Evolutionary conservation across 1,140 invertebrate species (phyloP).

Genomic region (Micrasema longulum): DNA sequence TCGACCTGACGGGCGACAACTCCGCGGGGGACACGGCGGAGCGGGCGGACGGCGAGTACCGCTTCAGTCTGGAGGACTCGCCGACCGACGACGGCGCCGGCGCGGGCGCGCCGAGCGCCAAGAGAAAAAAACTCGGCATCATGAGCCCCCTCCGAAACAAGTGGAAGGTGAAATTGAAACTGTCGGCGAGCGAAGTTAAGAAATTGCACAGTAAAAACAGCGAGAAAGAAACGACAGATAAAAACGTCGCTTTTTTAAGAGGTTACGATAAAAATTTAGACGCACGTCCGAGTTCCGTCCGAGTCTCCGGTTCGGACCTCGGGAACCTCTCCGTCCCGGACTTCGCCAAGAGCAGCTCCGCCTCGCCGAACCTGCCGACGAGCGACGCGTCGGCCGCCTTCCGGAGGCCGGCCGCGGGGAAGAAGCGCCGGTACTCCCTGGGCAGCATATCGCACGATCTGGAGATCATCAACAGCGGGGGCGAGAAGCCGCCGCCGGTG

Average conservation of each 20-base stretch:
- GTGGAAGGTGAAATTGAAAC: slow-evolving; percentile 4
- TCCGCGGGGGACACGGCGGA: background rate
- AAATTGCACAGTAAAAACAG: slow-evolving; percentile 4
- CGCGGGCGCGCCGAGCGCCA: background rate
- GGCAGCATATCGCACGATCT: slow-evolving; percentile 15
- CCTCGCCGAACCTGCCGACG: too few species aligned
- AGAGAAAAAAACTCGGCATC: background rate
- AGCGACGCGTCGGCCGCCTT: too few species aligned
- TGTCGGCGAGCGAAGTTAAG: background rate
- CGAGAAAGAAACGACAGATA: background rate
- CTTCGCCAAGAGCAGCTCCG: background rate
- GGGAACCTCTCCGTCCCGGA: too few species aligned
- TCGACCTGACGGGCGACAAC: background rate
- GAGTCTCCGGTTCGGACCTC: background rate
- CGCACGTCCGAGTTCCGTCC: background rate
- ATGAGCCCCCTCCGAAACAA: background rate
- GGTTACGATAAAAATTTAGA: background rate
- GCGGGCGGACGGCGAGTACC: background rate
- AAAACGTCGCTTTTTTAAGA: background rate
- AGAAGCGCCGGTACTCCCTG: slow-evolving; percentile 1
- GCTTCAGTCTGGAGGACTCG: background rate
- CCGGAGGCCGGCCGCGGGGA: background rate
- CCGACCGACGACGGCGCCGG: background rate
- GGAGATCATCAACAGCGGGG: slow-evolving; percentile 16
- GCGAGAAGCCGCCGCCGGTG: background rate